These are phyloP conservation scores for Pocillopora damicornis DNA, from an alignment of 64 coral and sea anemone genomes.

Conservation along the genomic window DNA sequence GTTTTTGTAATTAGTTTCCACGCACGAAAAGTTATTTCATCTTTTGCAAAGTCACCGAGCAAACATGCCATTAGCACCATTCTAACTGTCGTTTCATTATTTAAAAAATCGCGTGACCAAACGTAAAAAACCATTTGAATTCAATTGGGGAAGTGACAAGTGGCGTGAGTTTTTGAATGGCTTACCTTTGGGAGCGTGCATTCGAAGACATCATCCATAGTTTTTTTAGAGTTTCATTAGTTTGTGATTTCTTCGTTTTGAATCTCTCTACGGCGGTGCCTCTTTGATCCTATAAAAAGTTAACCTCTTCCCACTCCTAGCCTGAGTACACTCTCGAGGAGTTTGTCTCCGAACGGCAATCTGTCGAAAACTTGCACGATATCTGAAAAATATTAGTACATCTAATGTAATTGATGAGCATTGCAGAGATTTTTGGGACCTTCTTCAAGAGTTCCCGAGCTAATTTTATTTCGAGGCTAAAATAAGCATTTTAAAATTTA, in stretches of 20 bases:
- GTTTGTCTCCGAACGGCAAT: background rate
- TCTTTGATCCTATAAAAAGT: background rate
- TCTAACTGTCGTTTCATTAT: background rate
- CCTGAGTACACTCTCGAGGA: no score
- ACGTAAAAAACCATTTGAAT: background rate
- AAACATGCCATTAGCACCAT: background rate
- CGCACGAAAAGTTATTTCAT: conserved; percentile 8
- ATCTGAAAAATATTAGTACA: conserved; percentile 26
- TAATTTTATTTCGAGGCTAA: background rate
- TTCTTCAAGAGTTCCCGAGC: background rate
- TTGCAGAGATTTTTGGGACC: background rate
- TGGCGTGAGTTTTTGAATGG: background rate
- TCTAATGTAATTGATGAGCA: conserved; percentile 7
- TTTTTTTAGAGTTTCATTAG: conserved; percentile 5
- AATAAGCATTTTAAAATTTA: background rate
- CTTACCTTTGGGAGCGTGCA: conserved; percentile 21
- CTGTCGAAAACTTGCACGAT: background rate
- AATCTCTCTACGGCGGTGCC: background rate
- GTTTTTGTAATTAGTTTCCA: conserved; percentile 9
- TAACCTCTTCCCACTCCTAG: background rate
- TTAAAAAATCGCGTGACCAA: background rate
- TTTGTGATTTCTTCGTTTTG: background rate
- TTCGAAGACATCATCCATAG: conserved; percentile 18
- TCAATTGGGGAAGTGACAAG: background rate
- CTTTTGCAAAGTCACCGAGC: background rate